phyloP scores from a whole-genome alignment of 2,888 invertebrate species.

The Chloromyia formosa region DNA sequence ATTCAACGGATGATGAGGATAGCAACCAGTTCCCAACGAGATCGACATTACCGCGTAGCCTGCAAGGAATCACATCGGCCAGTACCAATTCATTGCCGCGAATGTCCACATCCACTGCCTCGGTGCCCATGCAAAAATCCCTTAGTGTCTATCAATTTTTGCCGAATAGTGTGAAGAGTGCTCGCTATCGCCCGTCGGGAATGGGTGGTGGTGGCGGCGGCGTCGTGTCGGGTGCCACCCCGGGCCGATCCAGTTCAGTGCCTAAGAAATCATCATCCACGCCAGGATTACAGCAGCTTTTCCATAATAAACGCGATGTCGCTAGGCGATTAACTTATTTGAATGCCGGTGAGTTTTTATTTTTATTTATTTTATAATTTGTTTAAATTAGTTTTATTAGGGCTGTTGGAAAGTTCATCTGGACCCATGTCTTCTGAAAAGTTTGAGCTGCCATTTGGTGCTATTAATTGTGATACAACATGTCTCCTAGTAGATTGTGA shows the following conservation, averaged over 20 bases:
- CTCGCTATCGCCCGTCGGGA: constrained; percentile 86
- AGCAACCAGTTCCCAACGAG: constrained; percentile 65
- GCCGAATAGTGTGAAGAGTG: constrained; percentile 80
- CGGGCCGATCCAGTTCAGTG: constrained; percentile 64
- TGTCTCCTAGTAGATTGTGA: too few species aligned
- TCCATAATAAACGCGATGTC: constrained; percentile 69
- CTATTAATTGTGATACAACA: too few species aligned
- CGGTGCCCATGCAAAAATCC: constrained; percentile 69
- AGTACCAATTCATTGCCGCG: constrained; percentile 81
- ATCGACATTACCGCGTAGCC: constrained; percentile 72
- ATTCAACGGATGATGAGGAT: constrained; percentile 65
- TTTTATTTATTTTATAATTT: not conserved
- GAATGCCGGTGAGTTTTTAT: constrained; percentile 68
- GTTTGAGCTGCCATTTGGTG: too few species aligned
- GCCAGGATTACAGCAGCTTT: constrained; percentile 75
- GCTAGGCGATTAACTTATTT: constrained; percentile 65
- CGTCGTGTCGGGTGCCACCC: not conserved
- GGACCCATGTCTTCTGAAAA: too few species aligned
- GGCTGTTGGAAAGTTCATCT: not conserved
- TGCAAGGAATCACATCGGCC: constrained; percentile 68
- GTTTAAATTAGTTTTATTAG: not conserved
- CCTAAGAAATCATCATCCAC: constrained; percentile 80
- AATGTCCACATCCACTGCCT: constrained; percentile 69
- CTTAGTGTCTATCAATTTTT: constrained; percentile 71
- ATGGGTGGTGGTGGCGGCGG: too few species aligned